Evolutionary conservation across 2,797 vertebrate genomes (phyloP).

Genomic region (Podarcis lilfordi): DNA sequence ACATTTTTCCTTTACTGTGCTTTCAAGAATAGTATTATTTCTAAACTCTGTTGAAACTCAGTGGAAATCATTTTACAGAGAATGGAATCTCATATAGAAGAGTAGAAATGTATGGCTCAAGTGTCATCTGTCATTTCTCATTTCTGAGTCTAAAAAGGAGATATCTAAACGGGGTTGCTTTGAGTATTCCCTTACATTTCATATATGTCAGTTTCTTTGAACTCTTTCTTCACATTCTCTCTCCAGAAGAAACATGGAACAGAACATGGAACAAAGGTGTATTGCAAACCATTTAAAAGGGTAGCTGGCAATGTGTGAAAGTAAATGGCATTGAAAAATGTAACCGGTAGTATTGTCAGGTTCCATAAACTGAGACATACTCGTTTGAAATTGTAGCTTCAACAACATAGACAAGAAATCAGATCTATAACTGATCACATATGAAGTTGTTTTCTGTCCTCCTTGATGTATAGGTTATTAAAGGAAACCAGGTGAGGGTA

Average conservation of each 20-base stretch:
- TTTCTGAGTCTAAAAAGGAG: slow-evolving; percentile 18
- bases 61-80: slow-evolving; percentile 32
- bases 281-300: background rate
- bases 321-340: background rate
- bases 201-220: slow-evolving; percentile 5
- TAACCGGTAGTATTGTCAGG: background rate
- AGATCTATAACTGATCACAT: background rate
- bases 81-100: slow-evolving; percentile 23
- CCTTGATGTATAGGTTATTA: no score
- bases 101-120: slow-evolving; percentile 24
- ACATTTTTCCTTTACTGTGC: background rate
- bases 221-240: background rate
- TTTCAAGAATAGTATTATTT: slow-evolving; percentile 14
- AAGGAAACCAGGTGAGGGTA: no score
- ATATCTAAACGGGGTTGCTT: background rate
- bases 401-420: background rate
- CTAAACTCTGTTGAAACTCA: slow-evolving; percentile 26
- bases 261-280: background rate
- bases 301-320: background rate
- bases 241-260: slow-evolving; percentile 3
- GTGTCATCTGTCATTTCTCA: slow-evolving; percentile 6
- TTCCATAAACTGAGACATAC: background rate
- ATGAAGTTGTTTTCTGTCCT: background rate
- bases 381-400: background rate
- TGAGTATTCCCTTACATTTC: background rate